A percentile compares a stretch with the other conserved stretches of the same genome.
Evolutionary conservation across 2,888 invertebrate genomes (phyloP).

Genomic region (Sesamia inferens): DNA sequence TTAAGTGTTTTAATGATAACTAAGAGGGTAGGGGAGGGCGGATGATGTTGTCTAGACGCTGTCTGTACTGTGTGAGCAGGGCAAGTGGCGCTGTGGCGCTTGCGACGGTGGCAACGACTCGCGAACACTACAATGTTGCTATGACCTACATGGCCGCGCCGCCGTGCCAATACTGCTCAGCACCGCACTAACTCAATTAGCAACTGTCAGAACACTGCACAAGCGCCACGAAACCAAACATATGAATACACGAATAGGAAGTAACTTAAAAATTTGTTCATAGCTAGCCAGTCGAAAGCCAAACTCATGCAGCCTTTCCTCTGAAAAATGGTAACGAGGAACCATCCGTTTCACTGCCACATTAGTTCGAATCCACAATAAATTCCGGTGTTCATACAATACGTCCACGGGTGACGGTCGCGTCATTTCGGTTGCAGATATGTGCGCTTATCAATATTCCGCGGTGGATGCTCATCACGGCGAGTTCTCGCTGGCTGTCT

Average conservation of each 20-base stretch:
- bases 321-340: neutral
- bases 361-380: neutral
- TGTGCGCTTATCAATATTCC: slow-evolving; percentile 62
- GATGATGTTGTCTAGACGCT: slow-evolving; percentile 13
- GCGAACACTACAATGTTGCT: slow-evolving; percentile 51
- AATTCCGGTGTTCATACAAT: neutral
- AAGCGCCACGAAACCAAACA: slow-evolving; percentile 43
- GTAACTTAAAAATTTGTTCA: slow-evolving; percentile 13
- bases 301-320: neutral
- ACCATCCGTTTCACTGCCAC: neutral
- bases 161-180: slow-evolving; percentile 61
- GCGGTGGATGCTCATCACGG: slow-evolving; percentile 46
- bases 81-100: neutral
- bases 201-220: slow-evolving; percentile 64
- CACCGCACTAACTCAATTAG: slow-evolving; percentile 74
- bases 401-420: slow-evolving; percentile 8
- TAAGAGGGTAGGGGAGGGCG: neutral
- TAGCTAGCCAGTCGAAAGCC: neutral
- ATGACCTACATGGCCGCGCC: slow-evolving; percentile 70
- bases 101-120: slow-evolving; percentile 64
- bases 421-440: slow-evolving; percentile 22
- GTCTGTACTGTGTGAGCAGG: neutral
- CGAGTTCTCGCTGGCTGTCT: slow-evolving; percentile 33
- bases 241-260: slow-evolving; percentile 3
- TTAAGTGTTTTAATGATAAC: slow-evolving; percentile 24